A percentile compares a stretch with the other conserved stretches of the same genome.
phyloP scores from a whole-genome alignment of 2,797 vertebrate species.

The Eidolon dupreanum region DNA sequence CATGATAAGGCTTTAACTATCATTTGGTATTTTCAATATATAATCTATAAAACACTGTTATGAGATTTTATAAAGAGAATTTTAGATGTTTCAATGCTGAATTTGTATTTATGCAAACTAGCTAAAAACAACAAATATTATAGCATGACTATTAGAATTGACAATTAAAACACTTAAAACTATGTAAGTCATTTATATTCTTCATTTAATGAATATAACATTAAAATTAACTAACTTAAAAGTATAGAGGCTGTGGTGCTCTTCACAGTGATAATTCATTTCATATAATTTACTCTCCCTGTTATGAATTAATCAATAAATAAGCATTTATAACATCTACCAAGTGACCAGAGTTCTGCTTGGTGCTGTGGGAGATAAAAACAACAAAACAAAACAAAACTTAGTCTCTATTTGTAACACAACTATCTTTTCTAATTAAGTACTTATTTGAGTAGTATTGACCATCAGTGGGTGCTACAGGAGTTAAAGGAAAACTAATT shows the following conservation, averaged over 20 bases:
- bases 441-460: neutral
- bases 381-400: neutral
- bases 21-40: neutral
- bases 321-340: slow-evolving; percentile 20
- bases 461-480: neutral
- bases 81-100: slow-evolving; percentile 26
- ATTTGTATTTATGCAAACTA: slow-evolving; percentile 11
- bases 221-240: slow-evolving; percentile 46
- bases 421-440: neutral
- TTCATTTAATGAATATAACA: slow-evolving; percentile 48
- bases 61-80: neutral
- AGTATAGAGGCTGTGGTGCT: neutral
- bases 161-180: slow-evolving; percentile 44
- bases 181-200: slow-evolving; percentile 48
- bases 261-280: slow-evolving; percentile 39
- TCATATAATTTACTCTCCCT: slow-evolving; percentile 26
- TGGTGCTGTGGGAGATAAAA: neutral
- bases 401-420: neutral
- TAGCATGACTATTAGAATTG: slow-evolving; percentile 16
- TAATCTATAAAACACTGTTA: neutral
- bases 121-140: slow-evolving; percentile 19
- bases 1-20: neutral
- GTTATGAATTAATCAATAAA: slow-evolving; percentile 66
- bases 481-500: neutral
- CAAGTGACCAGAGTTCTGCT: slow-evolving; percentile 13